These are phyloP conservation scores for Umimayanthus chanpuru DNA, from an alignment of 92 coral and sea anemone species.

Conservation along the genomic window DNA sequence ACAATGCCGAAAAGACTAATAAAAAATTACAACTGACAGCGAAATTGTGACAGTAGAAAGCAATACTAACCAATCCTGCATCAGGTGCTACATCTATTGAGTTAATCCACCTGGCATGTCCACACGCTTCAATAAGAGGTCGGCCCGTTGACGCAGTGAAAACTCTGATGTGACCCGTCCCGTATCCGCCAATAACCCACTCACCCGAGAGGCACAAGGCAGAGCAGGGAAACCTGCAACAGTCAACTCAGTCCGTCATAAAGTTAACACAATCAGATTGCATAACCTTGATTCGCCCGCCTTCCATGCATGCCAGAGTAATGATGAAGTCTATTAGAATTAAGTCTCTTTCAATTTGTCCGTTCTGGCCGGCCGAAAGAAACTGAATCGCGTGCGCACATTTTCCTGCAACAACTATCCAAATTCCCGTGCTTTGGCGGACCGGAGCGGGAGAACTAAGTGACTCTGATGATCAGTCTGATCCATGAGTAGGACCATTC, in stretches of 20 bases:
- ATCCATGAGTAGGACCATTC: too few relatives aligned
- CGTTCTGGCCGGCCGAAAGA: too few relatives aligned
- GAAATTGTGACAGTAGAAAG: neutral
- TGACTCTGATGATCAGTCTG: too few relatives aligned
- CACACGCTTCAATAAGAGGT: slow-evolving; percentile 78
- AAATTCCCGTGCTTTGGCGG: too few relatives aligned
- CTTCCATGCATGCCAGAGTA: neutral
- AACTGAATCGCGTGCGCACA: too few relatives aligned
- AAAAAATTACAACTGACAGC: too few relatives aligned
- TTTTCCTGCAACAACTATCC: too few relatives aligned
- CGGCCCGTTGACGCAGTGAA: slow-evolving; percentile 75
- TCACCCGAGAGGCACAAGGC: slow-evolving; percentile 68
- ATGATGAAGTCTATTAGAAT: neutral
- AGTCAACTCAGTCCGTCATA: too few relatives aligned
- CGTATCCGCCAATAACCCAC: slow-evolving; percentile 82
- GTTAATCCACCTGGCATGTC: slow-evolving; percentile 92
- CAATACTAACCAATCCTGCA: slow-evolving; percentile 75
- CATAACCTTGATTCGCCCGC: too few relatives aligned
- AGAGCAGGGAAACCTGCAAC: slow-evolving; percentile 83
- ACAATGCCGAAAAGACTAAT: too few relatives aligned
- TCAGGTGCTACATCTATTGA: slow-evolving; percentile 76
- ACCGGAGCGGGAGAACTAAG: too few relatives aligned
- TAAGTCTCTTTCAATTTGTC: too few relatives aligned
- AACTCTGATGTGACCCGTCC: slow-evolving; percentile 91
- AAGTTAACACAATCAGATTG: neutral